phyloP scores from a whole-genome alignment of 2,113 vertebrate genomes.

The Rhineura floridana region DNA sequence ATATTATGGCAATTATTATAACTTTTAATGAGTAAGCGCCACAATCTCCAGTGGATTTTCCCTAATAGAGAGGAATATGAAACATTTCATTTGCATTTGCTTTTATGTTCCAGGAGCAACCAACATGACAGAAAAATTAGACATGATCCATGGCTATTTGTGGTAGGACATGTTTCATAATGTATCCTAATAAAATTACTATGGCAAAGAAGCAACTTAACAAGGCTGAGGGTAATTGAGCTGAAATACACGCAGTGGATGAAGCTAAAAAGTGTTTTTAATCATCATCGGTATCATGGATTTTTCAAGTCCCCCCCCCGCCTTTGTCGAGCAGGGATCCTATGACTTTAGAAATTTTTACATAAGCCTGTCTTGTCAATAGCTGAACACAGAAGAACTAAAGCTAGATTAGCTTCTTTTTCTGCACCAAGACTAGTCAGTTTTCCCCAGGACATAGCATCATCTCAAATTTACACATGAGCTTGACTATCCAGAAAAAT shows the following conservation, averaged over 20 bases:
- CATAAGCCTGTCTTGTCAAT: neutral
- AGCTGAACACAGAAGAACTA: neutral
- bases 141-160: conserved; percentile 58
- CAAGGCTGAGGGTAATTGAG: conserved; percentile 62
- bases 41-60: neutral
- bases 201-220: conserved; percentile 60
- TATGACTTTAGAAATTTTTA: accelerated
- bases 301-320: conserved; percentile 26
- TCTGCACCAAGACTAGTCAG: neutral
- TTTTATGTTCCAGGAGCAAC: conserved; percentile 49
- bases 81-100: conserved; percentile 45
- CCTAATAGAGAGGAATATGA: conserved; percentile 14
- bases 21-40: neutral
- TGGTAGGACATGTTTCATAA: conserved; percentile 54
- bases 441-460: neutral
- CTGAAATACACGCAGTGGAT: conserved; percentile 34
- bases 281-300: conserved; percentile 36
- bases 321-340: neutral
- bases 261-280: conserved; percentile 57
- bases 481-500: neutral
- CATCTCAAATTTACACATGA: neutral
- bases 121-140: conserved; percentile 37
- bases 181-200: conserved; percentile 68
- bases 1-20: conserved; percentile 26
- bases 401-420: neutral